A percentile compares a stretch with the other conserved stretches of the same genome.
These are phyloP conservation scores for Peribatodes rhomboidaria DNA, from an alignment of 2,888 invertebrate species.

Conservation along the genomic window DNA sequence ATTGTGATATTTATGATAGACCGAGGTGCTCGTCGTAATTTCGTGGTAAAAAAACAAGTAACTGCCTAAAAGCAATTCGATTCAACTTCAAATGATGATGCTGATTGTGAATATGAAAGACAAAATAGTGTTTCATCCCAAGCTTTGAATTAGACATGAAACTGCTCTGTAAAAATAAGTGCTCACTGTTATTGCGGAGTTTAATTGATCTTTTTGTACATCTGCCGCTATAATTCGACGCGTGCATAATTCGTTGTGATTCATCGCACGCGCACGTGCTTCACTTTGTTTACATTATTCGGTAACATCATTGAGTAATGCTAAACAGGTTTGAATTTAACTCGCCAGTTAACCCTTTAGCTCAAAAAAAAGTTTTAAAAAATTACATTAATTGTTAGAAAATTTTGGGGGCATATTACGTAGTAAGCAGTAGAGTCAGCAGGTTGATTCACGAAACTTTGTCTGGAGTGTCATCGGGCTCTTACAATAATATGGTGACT, in stretches of 20 bases:
- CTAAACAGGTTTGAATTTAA: conserved; percentile 59
- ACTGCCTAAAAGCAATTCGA: too few relatives aligned
- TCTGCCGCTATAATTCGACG: conserved; percentile 62
- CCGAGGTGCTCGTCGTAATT: neutral
- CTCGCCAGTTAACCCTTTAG: neutral
- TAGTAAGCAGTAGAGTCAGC: too few relatives aligned
- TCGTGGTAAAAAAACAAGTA: neutral
- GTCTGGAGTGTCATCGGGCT: too few relatives aligned
- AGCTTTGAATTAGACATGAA: conserved; percentile 13
- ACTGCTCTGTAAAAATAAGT: conserved; percentile 19
- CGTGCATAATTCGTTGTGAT: conserved; percentile 56
- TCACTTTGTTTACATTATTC: conserved; percentile 77
- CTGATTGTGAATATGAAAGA: neutral
- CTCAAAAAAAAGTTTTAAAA: neutral
- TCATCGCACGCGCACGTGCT: conserved; percentile 70
- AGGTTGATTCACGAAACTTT: too few relatives aligned
- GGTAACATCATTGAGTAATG: conserved; percentile 70
- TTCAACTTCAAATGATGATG: too few relatives aligned
- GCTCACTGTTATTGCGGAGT: conserved; percentile 46
- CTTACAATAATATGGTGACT: too few relatives aligned
- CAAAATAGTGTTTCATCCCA: neutral
- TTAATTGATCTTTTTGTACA: conserved; percentile 55
- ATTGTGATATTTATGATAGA: neutral
- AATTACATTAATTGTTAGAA: neutral
- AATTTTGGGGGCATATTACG: too few relatives aligned